phyloP scores from a whole-genome alignment of 2,113 vertebrate genomes.

The Hoplias malabaricus region DNA sequence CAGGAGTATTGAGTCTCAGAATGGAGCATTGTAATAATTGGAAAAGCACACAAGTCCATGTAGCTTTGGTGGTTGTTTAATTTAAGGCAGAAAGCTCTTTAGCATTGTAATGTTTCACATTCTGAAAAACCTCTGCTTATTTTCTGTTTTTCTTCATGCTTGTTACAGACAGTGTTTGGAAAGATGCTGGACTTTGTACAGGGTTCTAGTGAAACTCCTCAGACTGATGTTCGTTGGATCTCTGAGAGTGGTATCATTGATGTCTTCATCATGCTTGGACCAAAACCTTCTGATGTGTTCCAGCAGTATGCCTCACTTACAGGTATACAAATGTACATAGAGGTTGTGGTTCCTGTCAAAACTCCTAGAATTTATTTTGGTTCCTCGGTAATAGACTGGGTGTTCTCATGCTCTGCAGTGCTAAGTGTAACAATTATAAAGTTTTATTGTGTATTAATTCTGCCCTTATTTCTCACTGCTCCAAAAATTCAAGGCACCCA shows the following conservation, averaged over 20 bases:
- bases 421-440: too few relatives aligned
- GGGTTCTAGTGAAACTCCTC: slow-evolving; percentile 87
- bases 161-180: slow-evolving; percentile 85
- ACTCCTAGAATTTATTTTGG: neutral
- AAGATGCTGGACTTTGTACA: slow-evolving; percentile 93
- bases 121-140: neutral
- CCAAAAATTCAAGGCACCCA: slow-evolving; percentile 80
- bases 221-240: slow-evolving; percentile 92
- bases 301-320: slow-evolving; percentile 87
- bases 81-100: too few relatives aligned
- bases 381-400: neutral
- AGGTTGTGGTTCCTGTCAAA: neutral
- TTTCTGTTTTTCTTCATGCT: too few relatives aligned
- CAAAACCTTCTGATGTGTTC: slow-evolving; percentile 76
- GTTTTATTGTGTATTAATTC: too few relatives aligned
- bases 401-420: neutral
- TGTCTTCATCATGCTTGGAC: slow-evolving; percentile 86
- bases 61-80: too few relatives aligned
- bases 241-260: slow-evolving; percentile 92
- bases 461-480: neutral
- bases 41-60: too few relatives aligned
- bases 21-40: too few relatives aligned
- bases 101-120: too few relatives aligned
- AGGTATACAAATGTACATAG: slow-evolving; percentile 61
- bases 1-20: too few relatives aligned